These are phyloP conservation scores for Rhaphigaster nebulosa DNA, from an alignment of 2,888 invertebrate species.

Conservation along the genomic window DNA sequence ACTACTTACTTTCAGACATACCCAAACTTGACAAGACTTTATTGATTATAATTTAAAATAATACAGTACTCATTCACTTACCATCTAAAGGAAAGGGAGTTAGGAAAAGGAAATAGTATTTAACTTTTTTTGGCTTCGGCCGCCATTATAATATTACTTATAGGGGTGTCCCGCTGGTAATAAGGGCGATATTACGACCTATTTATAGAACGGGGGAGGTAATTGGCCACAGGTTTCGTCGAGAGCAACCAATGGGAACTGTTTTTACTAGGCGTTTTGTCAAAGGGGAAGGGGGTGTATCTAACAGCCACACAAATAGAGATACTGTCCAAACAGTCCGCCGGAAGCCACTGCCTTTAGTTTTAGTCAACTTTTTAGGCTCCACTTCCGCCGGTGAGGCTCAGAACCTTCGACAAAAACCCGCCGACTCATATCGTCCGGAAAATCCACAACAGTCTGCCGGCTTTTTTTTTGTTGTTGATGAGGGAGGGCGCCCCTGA, in stretches of 20 bases:
- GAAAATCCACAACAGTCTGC: constrained; percentile 34
- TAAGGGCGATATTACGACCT: neutral
- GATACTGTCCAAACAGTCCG: constrained; percentile 37
- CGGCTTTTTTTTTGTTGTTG: neutral
- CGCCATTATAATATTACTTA: neutral
- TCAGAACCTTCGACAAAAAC: constrained; percentile 15
- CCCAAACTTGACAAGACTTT: too few relatives aligned
- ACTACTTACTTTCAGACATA: too few relatives aligned
- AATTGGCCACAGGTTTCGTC: constrained; percentile 24
- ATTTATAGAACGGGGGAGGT: neutral
- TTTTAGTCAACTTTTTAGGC: constrained; percentile 45
- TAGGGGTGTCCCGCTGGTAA: neutral
- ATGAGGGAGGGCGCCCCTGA: neutral
- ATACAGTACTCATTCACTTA: too few relatives aligned
- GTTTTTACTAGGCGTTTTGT: constrained; percentile 20
- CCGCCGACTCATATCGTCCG: constrained; percentile 40
- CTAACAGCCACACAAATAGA: constrained; percentile 32
- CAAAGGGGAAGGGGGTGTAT: constrained; percentile 3
- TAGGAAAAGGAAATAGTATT: neutral
- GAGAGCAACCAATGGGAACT: constrained; percentile 10
- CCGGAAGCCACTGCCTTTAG: constrained; percentile 24
- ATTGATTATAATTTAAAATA: too few relatives aligned
- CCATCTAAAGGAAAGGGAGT: too few relatives aligned
- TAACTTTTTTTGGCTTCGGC: neutral
- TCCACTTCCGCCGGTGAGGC: constrained; percentile 15